phyloP scores from a whole-genome alignment of 2,797 vertebrate species.

The Calcarius lapponicus region DNA sequence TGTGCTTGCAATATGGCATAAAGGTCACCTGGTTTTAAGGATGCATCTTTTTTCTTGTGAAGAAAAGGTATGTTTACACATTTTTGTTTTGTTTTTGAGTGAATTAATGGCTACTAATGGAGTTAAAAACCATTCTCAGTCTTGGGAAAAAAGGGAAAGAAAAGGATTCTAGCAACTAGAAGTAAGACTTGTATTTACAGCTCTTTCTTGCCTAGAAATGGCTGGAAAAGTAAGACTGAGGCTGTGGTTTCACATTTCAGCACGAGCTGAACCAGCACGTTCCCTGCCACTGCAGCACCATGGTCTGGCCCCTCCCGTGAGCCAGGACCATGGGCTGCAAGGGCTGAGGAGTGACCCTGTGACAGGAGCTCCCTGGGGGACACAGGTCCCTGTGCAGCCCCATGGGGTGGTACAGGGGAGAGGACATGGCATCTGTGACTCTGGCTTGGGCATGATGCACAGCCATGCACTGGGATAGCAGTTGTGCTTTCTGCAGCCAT shows the following conservation, averaged over 20 bases:
- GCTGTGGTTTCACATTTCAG: neutral
- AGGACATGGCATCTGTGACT: neutral
- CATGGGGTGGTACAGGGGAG: neutral
- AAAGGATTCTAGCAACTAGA: neutral
- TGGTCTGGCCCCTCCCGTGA: neutral
- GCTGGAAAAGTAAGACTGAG: neutral
- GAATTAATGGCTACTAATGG: neutral
- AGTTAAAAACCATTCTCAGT: neutral
- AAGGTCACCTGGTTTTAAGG: neutral
- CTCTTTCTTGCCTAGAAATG: neutral
- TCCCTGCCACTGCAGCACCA: neutral
- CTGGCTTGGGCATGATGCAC: accelerated
- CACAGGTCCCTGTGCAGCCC: neutral
- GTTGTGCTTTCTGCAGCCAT: neutral
- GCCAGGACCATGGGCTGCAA: accelerated
- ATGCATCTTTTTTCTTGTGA: accelerated
- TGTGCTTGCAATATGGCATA: neutral
- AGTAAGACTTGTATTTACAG: neutral
- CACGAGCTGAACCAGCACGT: accelerated
- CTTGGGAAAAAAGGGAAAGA: neutral
- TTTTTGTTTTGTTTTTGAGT: neutral
- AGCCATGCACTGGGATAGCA: accelerated
- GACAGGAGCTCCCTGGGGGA: neutral
- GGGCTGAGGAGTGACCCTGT: neutral
- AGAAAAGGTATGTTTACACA: neutral